Evolutionary conservation across 1,140 invertebrate species (phyloP), one percentile per base, ranked within the genome.

Genomic region (Vanessa tameamea): DNA sequence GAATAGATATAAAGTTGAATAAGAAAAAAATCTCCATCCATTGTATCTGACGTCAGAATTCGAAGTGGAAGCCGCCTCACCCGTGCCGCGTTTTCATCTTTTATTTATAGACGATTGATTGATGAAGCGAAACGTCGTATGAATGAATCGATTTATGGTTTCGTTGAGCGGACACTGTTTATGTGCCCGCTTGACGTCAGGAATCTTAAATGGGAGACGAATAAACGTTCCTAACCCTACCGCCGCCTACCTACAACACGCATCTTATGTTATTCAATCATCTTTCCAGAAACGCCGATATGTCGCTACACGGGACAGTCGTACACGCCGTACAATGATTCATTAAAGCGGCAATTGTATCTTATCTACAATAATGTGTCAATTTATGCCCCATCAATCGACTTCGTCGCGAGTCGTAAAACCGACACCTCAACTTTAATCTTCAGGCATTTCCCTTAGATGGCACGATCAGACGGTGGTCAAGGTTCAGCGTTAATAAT

Each of bases 111-210:
- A 77, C 78, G 75, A 86, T 87, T 90, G 89, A 91, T 88, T 85
- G 89, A 91, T 90, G 86, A 78, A 85, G 73, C 87, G 82, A 86
- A 86, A 83, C 82, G 83, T 82, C 82, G 82, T 85, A 87, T 89
- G 87, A 90, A 91, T 91, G 89, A 91, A 90, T 90, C 85, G 86
- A 90, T 89, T 87, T 89, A 88, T 88, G 84, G 84, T 85, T 86
- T 84, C 79, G 86, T 83, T 80, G 75, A 83, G 79, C 84, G 82
- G 85, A 86, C 83, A 76, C 82, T 88, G 81, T 87, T 88, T 90
- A 85, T 86, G 81, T 82, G 78, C 66, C 51, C 71, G 82, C 69
- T 87, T 91, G 89, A 89, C 89, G 88, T 91, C 87, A 90, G 78
- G 83, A 85, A 88, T 88, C 75, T 85, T 81, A 84, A 88, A 86